Percentiles rank a stretch among this genome's conserved stretches.
Evolutionary conservation across 2,888 invertebrate genomes (phyloP).

Genomic region (Linnaemya tessellans): DNA sequence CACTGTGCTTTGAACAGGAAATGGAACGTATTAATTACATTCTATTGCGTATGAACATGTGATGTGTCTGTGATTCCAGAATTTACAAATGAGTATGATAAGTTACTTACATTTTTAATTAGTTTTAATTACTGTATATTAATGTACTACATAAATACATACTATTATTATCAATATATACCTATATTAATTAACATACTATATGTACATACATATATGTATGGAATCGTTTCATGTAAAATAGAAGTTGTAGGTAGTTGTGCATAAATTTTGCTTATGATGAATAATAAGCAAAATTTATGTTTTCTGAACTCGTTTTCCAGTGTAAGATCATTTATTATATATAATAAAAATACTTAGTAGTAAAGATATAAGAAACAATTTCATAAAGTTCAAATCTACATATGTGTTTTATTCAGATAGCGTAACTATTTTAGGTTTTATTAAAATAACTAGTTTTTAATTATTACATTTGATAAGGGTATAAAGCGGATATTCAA

Average conservation of each 20-base stretch:
- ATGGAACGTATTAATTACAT: no score
- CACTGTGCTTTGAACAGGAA: no score
- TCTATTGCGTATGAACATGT: conserved; percentile 41
- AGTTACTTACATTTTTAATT: conserved; percentile 5
- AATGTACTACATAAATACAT: no score
- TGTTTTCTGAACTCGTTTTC: not conserved
- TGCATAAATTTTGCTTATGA: not conserved
- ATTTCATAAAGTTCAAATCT: not conserved
- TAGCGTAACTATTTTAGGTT: no score
- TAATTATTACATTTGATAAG: no score
- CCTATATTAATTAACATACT: no score
- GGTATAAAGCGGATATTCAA: no score
- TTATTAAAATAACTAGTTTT: no score
- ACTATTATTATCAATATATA: no score
- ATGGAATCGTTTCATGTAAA: not conserved
- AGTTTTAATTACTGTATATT: not conserved
- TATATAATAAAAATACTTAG: not conserved
- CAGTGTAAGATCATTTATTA: not conserved
- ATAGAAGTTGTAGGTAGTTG: not conserved
- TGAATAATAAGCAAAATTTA: not conserved
- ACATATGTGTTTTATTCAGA: not conserved
- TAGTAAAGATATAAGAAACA: not conserved
- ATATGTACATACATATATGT: not conserved
- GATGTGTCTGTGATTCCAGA: conserved; percentile 72
- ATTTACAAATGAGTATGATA: conserved; percentile 56